A percentile compares a stretch with the other conserved stretches of the same genome.
These are phyloP conservation scores for Amblyjoppa proteus DNA, from an alignment of 2,888 invertebrate genomes.

Conservation along the genomic window DNA sequence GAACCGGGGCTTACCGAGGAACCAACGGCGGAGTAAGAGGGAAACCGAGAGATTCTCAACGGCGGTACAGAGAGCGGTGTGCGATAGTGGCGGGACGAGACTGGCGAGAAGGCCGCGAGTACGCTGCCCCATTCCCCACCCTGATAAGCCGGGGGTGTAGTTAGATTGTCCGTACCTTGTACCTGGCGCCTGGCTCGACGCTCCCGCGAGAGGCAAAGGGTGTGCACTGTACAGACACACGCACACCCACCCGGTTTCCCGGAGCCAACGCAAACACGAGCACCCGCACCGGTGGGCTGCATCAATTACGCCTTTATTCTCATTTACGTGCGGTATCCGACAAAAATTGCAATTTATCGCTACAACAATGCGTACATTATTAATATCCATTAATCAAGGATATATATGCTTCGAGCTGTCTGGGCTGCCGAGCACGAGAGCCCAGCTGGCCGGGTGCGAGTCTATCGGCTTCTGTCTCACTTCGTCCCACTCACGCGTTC, in stretches of 20 bases:
- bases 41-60: slow-evolving; percentile 28
- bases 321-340: slow-evolving; percentile 63
- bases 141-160: slow-evolving; percentile 16
- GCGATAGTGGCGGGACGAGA: slow-evolving; percentile 18
- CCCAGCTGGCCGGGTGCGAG: slow-evolving; percentile 17
- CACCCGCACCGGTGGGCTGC: slow-evolving; percentile 46
- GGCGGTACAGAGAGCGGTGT: slow-evolving; percentile 8
- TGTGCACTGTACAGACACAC: too few species aligned
- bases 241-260: too few species aligned
- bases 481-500: background rate
- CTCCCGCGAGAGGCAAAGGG: background rate
- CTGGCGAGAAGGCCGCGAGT: slow-evolving; percentile 30
- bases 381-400: slow-evolving; percentile 80
- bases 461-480: slow-evolving; percentile 27
- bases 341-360: slow-evolving; percentile 77
- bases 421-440: slow-evolving; percentile 22
- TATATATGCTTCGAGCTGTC: slow-evolving; percentile 55
- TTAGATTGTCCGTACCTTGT: slow-evolving; percentile 23
- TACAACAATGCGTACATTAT: slow-evolving; percentile 75
- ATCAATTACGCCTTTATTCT: slow-evolving; percentile 75
- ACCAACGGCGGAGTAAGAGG: slow-evolving; percentile 23
- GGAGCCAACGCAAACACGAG: slow-evolving; percentile 31
- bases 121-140: slow-evolving; percentile 6
- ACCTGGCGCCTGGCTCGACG: slow-evolving; percentile 9
- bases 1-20: slow-evolving; percentile 53